Base-by-base conservation (phyloP, 2,888 invertebrate genomes). In the Seladonia tumulorum region DNA sequence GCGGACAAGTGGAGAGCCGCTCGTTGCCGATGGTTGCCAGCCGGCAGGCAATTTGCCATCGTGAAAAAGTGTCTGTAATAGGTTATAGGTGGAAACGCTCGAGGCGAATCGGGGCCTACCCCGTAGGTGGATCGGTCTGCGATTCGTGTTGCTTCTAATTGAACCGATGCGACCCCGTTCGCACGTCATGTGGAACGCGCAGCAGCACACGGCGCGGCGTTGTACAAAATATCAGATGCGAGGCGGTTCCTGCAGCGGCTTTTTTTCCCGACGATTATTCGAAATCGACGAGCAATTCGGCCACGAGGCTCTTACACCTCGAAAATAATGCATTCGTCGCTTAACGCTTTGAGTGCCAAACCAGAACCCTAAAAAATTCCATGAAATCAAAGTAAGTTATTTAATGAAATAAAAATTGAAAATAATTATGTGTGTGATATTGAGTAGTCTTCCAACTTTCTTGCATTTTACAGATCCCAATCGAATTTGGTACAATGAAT, bases 141-240 rank as follows among this genome's bases (percentile, higher is more conserved):
- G n/a, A 53, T 76, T 63, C 53, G 72, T 63, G 74, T 73, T 53
- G 82, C 42, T 42, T 77, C 73, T 83, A 78, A 86, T 77, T 85
- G 87, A 87, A 75, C 81, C 86, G 86, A 84, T 87, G 81, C 85
- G 90, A 90, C 89, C 90, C 63, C 82, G 81, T 89, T 91, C 88
- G 78, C 81, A 86, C 76, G 82, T 82, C 83, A 86, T 71, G 80
- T 85, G 89, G 82, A 88, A 88, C 86, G 47, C 70, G 49, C 29
- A 53, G 49, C 29, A 53, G 49, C 60, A 29, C 74, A 35, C 47
- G 42, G 18, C 35, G 25, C 45, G 42, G 42, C 8, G 53, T 10
- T n/a, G 45, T 5, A 29, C 53, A 3, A 71, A 78, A 77, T 25
- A 39, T 18, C 29, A 47, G 42, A 25, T n/a, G 35, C 73, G 49